Base-by-base conservation (phyloP, 2,888 invertebrate species). In the Trypoxylon attenuatum region DNA sequence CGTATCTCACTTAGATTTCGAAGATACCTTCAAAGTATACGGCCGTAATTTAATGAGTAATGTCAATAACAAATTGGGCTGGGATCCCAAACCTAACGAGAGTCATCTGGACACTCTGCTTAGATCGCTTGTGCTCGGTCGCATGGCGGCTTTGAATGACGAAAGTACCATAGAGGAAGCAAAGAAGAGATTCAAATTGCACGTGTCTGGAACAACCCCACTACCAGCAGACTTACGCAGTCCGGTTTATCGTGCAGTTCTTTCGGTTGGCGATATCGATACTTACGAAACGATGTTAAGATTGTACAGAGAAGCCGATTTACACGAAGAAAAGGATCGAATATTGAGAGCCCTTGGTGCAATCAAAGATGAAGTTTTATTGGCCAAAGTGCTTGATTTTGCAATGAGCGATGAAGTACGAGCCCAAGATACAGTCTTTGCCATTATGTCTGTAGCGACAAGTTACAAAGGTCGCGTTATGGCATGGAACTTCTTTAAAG, bases 321-420 rank as follows among this genome's bases (percentile, higher is more conserved):
- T 97, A 73, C 95, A 96, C 81, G 98, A 98, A 88, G 98, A 98
- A 87, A 96, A 96, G 87, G 95, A 96, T 85, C 91, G 98, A 80
- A 94, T 98, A 81, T 91, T 95, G 59, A 90, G 94, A 62, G 92
- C 96, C 3, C 89, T 98, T 55, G 98, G 97, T 27, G 92, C 94
- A 39, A 92, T 95, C 54, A 90, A 90, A 67, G 92, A 96, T 85
- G 90, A 92, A 10, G 88, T 88, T 19, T 88, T 96, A 58, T 89
- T 97, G 60, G 89, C 90, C 47, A 91, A 92, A 79, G 95, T 96
- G 42, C 90, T 96, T 18, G 90, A 94, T 57, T 96, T 96, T 85
- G 92, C 95, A 4, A 91, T 95, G 87, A 93, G 95, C 94, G 94
- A 94, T 61, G 95, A 97, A 86, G 97, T 98, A 0, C 90, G 97